phyloP scores from a whole-genome alignment of 2,113 vertebrate species.

The Sapajus apella region DNA sequence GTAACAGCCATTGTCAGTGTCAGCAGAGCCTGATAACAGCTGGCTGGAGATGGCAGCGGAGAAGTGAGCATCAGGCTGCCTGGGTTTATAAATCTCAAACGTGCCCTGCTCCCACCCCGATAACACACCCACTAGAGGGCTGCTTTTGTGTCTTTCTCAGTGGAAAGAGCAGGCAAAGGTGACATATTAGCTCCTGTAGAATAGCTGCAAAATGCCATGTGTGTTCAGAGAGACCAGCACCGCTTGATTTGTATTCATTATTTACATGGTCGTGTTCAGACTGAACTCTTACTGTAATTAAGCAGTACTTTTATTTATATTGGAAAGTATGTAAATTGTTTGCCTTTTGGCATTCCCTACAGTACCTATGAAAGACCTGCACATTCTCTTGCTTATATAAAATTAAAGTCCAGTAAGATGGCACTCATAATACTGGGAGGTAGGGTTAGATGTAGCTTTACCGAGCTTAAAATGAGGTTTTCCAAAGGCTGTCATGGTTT shows the following conservation, averaged over 20 bases:
- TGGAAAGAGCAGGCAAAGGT: constrained; percentile 65
- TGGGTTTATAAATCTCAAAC: constrained; percentile 72
- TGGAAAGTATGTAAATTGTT: constrained; percentile 64
- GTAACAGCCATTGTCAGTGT: constrained; percentile 71
- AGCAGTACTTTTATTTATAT: constrained; percentile 67
- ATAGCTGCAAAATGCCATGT: background rate
- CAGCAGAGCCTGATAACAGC: constrained; percentile 78
- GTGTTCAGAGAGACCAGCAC: background rate
- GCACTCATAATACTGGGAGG: background rate
- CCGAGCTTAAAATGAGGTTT: constrained; percentile 25
- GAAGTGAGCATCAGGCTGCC: constrained; percentile 69
- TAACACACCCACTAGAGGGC: background rate
- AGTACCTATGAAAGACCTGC: background rate
- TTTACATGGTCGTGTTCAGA: background rate
- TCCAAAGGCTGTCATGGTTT: background rate
- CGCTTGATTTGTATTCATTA: constrained; percentile 75
- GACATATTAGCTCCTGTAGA: constrained; percentile 71
- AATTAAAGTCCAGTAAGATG: constrained; percentile 49
- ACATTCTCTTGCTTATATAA: background rate
- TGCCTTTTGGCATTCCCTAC: constrained; percentile 30
- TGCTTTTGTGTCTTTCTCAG: constrained; percentile 70
- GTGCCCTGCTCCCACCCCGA: background rate
- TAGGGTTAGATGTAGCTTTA: background rate
- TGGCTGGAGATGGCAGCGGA: constrained; percentile 76
- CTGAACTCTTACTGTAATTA: constrained; percentile 43